These are phyloP conservation scores for Microctonus hyperodae DNA, from an alignment of 2,888 invertebrate species.

Conservation along the genomic window DNA sequence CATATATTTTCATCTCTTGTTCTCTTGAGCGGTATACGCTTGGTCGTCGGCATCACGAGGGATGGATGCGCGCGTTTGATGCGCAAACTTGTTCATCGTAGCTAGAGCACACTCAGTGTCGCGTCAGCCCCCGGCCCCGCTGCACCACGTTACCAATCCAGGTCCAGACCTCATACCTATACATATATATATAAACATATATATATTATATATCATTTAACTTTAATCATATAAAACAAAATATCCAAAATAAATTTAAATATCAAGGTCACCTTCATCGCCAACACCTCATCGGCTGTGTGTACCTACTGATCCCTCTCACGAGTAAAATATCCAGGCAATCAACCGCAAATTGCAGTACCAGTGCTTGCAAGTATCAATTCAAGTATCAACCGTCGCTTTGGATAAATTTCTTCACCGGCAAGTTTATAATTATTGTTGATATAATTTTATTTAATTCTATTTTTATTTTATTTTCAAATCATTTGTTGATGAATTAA, in stretches of 20 bases:
- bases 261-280: background rate
- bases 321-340: no score
- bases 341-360: slow-evolving; percentile 22
- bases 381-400: slow-evolving; percentile 24
- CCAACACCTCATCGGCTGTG: slow-evolving; percentile 2
- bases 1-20: background rate
- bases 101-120: slow-evolving; percentile 58
- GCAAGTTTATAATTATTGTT: slow-evolving; percentile 40
- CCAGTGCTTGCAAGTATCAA: no score
- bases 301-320: background rate
- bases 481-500: background rate
- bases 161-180: slow-evolving; percentile 56
- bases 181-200: slow-evolving; percentile 40
- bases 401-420: slow-evolving; percentile 41
- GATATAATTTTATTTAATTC: background rate
- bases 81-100: slow-evolving; percentile 45
- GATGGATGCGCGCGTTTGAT: slow-evolving; percentile 49
- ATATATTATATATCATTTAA: background rate
- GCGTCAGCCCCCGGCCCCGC: slow-evolving; percentile 63
- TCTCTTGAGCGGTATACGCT: slow-evolving; percentile 14
- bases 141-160: slow-evolving; percentile 60
- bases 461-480: background rate
- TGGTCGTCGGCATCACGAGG: slow-evolving; percentile 44
- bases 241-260: background rate
- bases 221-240: background rate